Evolutionary conservation across 2,797 vertebrate genomes (phyloP).

Genomic region (Tolypeutes matacus): DNA sequence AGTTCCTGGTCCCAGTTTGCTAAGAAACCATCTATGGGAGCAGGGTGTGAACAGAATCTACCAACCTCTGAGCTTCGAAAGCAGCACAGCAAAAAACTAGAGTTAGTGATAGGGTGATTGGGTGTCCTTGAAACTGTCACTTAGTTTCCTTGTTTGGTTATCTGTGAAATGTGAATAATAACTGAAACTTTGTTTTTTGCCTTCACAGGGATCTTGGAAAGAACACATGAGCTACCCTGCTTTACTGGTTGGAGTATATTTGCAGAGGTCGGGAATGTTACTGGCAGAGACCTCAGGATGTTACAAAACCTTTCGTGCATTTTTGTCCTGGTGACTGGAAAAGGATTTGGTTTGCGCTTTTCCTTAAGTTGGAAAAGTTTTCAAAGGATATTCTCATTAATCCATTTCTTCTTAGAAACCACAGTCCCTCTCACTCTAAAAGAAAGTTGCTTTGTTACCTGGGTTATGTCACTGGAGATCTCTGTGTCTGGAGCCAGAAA

Average conservation of each 20-base stretch:
- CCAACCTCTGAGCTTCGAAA: slow-evolving; percentile 30
- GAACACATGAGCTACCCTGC: background rate
- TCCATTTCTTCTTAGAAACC: background rate
- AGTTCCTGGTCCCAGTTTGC: slow-evolving; percentile 15
- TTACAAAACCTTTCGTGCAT: background rate
- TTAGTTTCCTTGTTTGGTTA: slow-evolving; percentile 39
- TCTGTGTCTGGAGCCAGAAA: background rate
- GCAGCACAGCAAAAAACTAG: background rate
- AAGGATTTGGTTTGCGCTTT: background rate
- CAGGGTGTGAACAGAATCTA: slow-evolving; percentile 16
- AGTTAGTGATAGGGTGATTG: background rate
- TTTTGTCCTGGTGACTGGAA: background rate
- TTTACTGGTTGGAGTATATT: background rate
- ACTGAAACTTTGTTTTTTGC: background rate
- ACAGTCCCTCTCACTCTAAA: background rate
- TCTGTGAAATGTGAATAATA: slow-evolving; percentile 15
- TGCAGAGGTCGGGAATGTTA: background rate
- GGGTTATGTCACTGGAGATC: background rate
- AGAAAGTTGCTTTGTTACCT: background rate
- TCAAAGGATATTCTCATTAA: slow-evolving; percentile 19
- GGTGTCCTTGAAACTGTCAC: slow-evolving; percentile 1
- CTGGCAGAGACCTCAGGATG: background rate
- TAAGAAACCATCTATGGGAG: background rate
- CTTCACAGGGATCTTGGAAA: background rate
- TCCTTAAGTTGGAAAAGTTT: background rate